Conservation (phyloP, 2,113 vertebrate species). For the Speoplatyrhinus poulsoni region DNA sequence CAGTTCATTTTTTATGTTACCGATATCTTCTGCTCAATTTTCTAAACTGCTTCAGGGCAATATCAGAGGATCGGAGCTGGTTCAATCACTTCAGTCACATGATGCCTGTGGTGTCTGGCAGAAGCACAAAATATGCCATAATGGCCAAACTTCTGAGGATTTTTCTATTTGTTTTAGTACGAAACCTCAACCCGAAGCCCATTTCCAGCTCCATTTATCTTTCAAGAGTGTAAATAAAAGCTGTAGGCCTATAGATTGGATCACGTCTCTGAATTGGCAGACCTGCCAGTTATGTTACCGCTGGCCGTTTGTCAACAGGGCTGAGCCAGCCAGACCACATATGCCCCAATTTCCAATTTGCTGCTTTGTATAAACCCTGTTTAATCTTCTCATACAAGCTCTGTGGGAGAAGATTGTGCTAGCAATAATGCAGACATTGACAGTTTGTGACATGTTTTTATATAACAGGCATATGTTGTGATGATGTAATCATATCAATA, state of each 20-base stretch:
- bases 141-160: background rate
- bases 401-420: background rate
- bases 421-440: too few species aligned
- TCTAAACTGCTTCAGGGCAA: background rate
- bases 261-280: background rate
- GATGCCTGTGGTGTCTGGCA: background rate
- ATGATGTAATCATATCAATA: background rate
- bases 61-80: too few species aligned
- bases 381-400: slow-evolving; percentile 36
- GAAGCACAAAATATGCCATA: background rate
- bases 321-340: background rate
- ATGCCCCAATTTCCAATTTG: slow-evolving; percentile 9
- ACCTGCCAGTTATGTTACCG: slow-evolving; percentile 26
- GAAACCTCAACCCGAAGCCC: background rate
- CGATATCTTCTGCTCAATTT: background rate
- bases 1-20: background rate
- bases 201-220: too few species aligned
- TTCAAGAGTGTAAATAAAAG: too few species aligned
- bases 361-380: slow-evolving; percentile 45
- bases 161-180: background rate
- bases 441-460: too few species aligned
- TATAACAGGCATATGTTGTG: background rate
- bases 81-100: background rate
- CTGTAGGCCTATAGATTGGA: too few species aligned
- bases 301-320: slow-evolving; percentile 26